phyloP scores from a whole-genome alignment of 2,797 vertebrate species.

The Acipenser oxyrinchus region DNA sequence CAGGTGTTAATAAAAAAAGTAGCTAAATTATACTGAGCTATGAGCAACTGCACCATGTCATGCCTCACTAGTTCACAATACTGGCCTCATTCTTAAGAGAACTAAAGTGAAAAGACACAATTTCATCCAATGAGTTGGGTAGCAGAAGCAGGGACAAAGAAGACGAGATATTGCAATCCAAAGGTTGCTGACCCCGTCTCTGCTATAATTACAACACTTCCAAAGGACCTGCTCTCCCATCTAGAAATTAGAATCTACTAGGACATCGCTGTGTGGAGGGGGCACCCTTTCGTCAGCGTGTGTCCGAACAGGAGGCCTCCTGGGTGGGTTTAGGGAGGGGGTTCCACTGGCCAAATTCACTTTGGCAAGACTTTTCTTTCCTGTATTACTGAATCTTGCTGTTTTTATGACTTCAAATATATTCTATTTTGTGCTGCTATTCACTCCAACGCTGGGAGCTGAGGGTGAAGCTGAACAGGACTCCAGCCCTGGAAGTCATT shows the following conservation, averaged over 20 bases:
- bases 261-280: no score
- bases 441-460: no score
- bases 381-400: no score
- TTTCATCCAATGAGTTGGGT: slow-evolving; percentile 69
- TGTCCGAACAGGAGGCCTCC: no score
- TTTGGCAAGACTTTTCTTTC: no score
- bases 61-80: slow-evolving; percentile 86
- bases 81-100: slow-evolving; percentile 68
- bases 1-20: slow-evolving; percentile 91
- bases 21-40: slow-evolving; percentile 61
- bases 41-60: slow-evolving; percentile 57
- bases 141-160: slow-evolving; percentile 77
- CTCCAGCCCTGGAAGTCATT: no score
- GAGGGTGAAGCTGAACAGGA: no score
- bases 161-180: slow-evolving; percentile 92
- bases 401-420: no score
- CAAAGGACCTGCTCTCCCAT: slow-evolving; percentile 40
- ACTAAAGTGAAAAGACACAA: slow-evolving; percentile 76
- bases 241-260: slow-evolving; percentile 26
- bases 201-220: slow-evolving; percentile 93
- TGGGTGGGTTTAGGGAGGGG: no score
- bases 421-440: no score
- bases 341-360: no score
- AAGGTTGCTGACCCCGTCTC: slow-evolving; percentile 80
- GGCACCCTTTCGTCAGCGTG: no score